Percentiles rank a stretch among this genome's conserved stretches.
phyloP scores from a whole-genome alignment of 2,797 vertebrate species.

The Onychomys torridus region DNA sequence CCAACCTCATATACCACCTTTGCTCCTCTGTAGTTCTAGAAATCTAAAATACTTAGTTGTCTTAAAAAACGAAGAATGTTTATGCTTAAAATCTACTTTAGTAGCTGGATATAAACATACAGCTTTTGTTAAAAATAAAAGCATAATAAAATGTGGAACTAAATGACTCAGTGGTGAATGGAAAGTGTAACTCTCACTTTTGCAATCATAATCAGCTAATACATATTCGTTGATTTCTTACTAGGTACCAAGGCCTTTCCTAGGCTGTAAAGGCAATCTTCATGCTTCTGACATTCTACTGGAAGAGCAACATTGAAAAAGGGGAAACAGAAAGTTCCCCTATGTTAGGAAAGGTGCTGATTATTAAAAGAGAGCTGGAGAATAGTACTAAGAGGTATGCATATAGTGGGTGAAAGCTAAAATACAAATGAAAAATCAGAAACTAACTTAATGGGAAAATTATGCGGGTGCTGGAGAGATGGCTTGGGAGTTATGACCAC shows the following conservation, averaged over 20 bases:
- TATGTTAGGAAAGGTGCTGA: background rate
- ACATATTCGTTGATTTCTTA: background rate
- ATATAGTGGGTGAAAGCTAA: background rate
- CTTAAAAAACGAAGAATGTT: background rate
- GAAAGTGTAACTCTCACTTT: background rate
- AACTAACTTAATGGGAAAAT: background rate
- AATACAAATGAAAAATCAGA: background rate
- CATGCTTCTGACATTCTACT: background rate
- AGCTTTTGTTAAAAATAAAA: slow-evolving; percentile 20
- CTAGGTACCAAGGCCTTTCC: background rate
- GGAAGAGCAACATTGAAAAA: background rate
- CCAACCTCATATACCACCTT: background rate
- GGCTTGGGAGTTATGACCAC: background rate
- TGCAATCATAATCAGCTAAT: background rate
- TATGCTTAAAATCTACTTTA: background rate
- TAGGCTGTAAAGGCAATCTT: background rate
- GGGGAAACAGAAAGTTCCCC: background rate
- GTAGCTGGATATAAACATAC: background rate
- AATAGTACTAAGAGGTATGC: rapidly evolving
- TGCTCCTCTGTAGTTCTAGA: background rate
- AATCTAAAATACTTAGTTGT: slow-evolving; percentile 36
- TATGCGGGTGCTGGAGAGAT: background rate
- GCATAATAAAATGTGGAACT: background rate
- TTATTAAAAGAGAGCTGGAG: background rate
- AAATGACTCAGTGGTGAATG: background rate